These are phyloP conservation scores for Palythoa grandiflora DNA, from an alignment of 92 coral and sea anemone genomes.

Conservation along the genomic window DNA sequence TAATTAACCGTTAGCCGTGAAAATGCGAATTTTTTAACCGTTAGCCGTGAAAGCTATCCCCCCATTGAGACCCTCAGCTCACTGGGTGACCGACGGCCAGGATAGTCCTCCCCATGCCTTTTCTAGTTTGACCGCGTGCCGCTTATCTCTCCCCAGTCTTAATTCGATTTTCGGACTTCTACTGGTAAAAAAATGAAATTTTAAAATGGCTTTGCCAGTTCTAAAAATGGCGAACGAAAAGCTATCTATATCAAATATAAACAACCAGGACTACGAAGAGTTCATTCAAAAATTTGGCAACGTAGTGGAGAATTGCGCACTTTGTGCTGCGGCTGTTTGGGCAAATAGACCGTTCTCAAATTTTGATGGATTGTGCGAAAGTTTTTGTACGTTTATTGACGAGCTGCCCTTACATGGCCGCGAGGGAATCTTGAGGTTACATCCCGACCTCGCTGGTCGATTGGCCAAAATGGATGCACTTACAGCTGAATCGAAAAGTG, in stretches of 20 bases:
- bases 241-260: conserved; percentile 46
- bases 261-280: conserved; percentile 57
- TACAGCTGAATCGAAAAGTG: conserved; percentile 77
- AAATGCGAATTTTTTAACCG: too few species aligned
- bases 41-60: too few species aligned
- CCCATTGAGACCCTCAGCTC: too few species aligned
- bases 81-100: too few species aligned
- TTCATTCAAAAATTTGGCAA: conserved; percentile 71
- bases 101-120: too few species aligned
- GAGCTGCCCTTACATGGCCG: conserved; percentile 64
- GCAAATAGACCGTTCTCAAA: conserved; percentile 64
- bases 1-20: too few species aligned
- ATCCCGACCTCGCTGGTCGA: conserved; percentile 78
- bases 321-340: conserved; percentile 76
- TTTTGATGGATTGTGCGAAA: conserved; percentile 61
- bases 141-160: too few species aligned
- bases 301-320: conserved; percentile 71
- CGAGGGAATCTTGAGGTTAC: conserved; percentile 73
- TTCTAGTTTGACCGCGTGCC: too few species aligned
- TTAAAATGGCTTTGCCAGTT: too few species aligned
- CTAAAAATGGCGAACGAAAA: conserved; percentile 1
- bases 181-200: too few species aligned
- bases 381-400: conserved; percentile 72
- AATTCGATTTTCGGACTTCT: too few species aligned
- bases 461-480: conserved; percentile 57